Evolutionary conservation across 1,140 invertebrate genomes (phyloP), one percentile per base, ranked within the genome.

Genomic region (Papilio machaon): DNA sequence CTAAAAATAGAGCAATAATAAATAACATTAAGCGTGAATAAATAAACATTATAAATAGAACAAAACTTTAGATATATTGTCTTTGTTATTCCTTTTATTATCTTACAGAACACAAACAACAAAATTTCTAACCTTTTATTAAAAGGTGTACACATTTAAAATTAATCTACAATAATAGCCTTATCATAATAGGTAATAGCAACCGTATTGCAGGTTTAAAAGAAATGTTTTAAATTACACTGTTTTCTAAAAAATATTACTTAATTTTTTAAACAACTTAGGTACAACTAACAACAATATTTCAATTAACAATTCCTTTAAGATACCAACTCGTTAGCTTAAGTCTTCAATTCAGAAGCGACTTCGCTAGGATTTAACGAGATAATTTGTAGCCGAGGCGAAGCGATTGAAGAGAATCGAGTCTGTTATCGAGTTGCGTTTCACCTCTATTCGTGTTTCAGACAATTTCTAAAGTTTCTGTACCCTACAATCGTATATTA

Each of bases 311-410:
- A 67, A 67, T 67, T 35, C 23, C 23, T 67, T 15, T 13, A 35
- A 67, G 64, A 67, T 67, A 67, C 64, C 64, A 67, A 67, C 23
- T 67, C 64, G 64, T 67, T 67, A 67, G 23, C 30, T 67, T 38
- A 64, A 67, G 30, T 13, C 64, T 67, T 67, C 64, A 67, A 67
- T 38, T 67, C 64, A 7, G 60, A 23, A 67, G 64, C 52, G 52
- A 67, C 23, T 67, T 67, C 6, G 64, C 64, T 67, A 67, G 35
- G 64, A 67, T 67, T 67, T 67, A 67, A 67, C 64, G 23, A 67
- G 64, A 67, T 67, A 67, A 67, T 67, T 67, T 67, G 64, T 67
- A 67, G 64, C 64, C 11, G 64, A 35, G 11, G 64, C 30, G 13
- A 38, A 67, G 19, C 60, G 60, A 23, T 64, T 64, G 60, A 64